Evolutionary conservation across 2,888 invertebrate species (phyloP).

Genomic region (Vesta saturnalis): DNA sequence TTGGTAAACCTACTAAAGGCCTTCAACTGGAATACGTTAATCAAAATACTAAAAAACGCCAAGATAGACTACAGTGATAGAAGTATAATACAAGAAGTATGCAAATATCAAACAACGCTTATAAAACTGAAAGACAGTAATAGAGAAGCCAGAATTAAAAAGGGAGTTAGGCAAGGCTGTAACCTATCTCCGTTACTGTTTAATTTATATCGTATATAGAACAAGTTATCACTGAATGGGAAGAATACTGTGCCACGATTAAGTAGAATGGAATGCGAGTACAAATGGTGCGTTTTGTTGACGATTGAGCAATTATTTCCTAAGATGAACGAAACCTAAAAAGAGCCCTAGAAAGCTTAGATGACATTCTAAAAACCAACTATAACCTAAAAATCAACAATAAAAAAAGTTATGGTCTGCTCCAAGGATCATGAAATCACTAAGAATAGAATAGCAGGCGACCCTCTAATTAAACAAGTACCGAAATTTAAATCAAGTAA

Average conservation of each 20-base stretch:
- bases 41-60: conserved; percentile 14
- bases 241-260: conserved; percentile 3
- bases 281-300: conserved; percentile 8
- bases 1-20: conserved; percentile 13
- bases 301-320: conserved; percentile 11
- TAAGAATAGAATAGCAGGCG: conserved; percentile 4
- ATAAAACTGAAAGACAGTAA: conserved; percentile 7
- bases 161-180: too few relatives aligned
- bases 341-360: too few relatives aligned
- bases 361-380: too few relatives aligned
- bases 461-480: too few relatives aligned
- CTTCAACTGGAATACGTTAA: conserved; percentile 10
- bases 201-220: conserved; percentile 14
- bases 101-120: neutral
- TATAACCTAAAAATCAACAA: neutral
- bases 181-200: too few relatives aligned
- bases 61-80: conserved; percentile 13
- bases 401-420: neutral
- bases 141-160: conserved; percentile 19
- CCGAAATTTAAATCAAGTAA: conserved; percentile 1
- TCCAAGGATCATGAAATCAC: neutral
- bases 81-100: conserved; percentile 5
- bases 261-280: conserved; percentile 10
- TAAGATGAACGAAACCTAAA: too few relatives aligned
- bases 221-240: conserved; percentile 13